phyloP scores from a whole-genome alignment of 1,140 invertebrate genomes.

The Planococcus citri region DNA sequence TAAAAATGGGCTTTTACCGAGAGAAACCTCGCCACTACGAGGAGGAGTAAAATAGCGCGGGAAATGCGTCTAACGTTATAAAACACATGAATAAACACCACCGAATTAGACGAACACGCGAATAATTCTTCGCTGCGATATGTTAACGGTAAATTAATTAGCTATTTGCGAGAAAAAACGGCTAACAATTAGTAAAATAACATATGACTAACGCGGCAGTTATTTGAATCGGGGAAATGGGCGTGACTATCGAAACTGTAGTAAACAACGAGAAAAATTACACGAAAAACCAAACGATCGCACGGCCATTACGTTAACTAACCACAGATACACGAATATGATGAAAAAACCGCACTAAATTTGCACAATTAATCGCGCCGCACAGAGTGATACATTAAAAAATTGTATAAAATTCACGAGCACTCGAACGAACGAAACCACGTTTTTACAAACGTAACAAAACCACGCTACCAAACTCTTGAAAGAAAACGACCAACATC shows the following conservation, averaged over 20 bases:
- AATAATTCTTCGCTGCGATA: not conserved
- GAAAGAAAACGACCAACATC: not conserved
- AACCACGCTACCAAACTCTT: conserved; percentile 6
- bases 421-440: not conserved
- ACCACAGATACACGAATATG: not conserved
- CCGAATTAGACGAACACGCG: not conserved
- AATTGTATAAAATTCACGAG: not conserved
- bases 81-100: not conserved
- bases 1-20: too few species aligned
- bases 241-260: not conserved
- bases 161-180: not conserved
- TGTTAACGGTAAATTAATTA: not conserved
- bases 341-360: not conserved
- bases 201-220: not conserved
- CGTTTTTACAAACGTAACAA: not conserved
- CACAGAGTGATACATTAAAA: not conserved
- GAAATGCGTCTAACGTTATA: not conserved
- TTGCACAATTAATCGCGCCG: not conserved
- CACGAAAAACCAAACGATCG: not conserved
- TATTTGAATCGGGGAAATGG: not conserved
- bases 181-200: not conserved
- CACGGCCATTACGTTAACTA: not conserved
- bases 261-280: not conserved
- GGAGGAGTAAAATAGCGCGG: not conserved
- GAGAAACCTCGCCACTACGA: not conserved